Percentiles rank a stretch among this genome's conserved stretches.
These are phyloP conservation scores for Melopsittacus undulatus DNA, from an alignment of 2,797 vertebrate species.

Conservation along the genomic window DNA sequence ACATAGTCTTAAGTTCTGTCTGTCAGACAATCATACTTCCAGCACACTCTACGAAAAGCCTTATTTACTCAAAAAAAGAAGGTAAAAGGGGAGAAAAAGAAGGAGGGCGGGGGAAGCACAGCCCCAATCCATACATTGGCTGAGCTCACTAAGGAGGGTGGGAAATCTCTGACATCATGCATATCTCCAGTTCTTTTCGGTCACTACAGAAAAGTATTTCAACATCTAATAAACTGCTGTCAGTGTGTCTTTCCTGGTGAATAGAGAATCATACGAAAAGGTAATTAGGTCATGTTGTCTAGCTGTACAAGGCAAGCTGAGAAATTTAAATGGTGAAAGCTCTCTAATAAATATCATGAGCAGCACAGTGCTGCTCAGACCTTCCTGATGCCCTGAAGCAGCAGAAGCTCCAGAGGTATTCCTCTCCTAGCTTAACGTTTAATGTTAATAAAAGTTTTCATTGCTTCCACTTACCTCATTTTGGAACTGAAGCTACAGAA, in stretches of 20 bases:
- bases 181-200: neutral
- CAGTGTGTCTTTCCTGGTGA: neutral
- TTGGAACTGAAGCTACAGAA: neutral
- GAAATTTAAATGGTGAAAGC: constrained; percentile 1
- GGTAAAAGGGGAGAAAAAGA: neutral
- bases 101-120: neutral
- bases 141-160: neutral
- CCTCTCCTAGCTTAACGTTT: neutral
- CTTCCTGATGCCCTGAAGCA: neutral
- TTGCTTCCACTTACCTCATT: neutral
- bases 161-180: neutral
- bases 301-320: neutral
- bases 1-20: neutral
- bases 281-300: neutral
- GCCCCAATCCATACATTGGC: neutral
- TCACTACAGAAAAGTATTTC: neutral
- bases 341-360: neutral
- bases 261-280: neutral
- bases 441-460: neutral
- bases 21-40: neutral
- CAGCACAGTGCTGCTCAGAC: neutral
- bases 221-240: neutral
- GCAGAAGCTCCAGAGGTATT: neutral
- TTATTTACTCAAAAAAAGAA: neutral
- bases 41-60: neutral